phyloP scores from a whole-genome alignment of 2,797 vertebrate species.

The Etheostoma nigrum region DNA sequence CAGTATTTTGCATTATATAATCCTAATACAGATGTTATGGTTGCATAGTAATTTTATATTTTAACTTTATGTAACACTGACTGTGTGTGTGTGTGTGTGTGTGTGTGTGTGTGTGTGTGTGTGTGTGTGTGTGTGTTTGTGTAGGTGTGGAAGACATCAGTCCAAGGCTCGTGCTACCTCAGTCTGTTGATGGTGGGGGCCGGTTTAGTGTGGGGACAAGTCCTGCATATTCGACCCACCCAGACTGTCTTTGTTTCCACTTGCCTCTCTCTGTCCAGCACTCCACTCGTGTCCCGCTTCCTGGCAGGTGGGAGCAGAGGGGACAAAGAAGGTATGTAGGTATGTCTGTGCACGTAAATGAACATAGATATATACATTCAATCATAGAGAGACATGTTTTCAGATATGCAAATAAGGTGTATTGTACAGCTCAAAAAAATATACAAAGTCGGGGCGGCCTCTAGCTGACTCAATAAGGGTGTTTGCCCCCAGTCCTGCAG shows the following conservation, averaged over 20 bases:
- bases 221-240: conserved; percentile 90
- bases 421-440: too few species aligned
- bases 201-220: conserved; percentile 93
- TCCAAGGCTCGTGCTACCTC: conserved; percentile 94
- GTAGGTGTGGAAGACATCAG: conserved; percentile 96
- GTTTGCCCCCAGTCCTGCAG: too few species aligned
- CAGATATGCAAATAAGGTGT: too few species aligned
- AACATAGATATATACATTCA: not conserved
- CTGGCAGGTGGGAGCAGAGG: conserved; percentile 89
- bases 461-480: too few species aligned
- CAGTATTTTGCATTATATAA: too few species aligned
- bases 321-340: conserved; percentile 91
- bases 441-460: too few species aligned
- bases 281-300: conserved; percentile 95
- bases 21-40: not conserved
- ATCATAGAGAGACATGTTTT: too few species aligned
- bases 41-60: not conserved
- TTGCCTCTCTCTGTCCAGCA: conserved; percentile 98
- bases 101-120: not conserved
- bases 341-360: not conserved
- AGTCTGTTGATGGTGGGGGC: conserved; percentile 93
- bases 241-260: conserved; percentile 96
- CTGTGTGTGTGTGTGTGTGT: conserved; percentile 2
- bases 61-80: too few species aligned
- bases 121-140: conserved; percentile 27